Evolutionary conservation across 2,888 invertebrate species (phyloP), one percentile per base, ranked within the genome.

Genomic region (Andrena minutula): DNA sequence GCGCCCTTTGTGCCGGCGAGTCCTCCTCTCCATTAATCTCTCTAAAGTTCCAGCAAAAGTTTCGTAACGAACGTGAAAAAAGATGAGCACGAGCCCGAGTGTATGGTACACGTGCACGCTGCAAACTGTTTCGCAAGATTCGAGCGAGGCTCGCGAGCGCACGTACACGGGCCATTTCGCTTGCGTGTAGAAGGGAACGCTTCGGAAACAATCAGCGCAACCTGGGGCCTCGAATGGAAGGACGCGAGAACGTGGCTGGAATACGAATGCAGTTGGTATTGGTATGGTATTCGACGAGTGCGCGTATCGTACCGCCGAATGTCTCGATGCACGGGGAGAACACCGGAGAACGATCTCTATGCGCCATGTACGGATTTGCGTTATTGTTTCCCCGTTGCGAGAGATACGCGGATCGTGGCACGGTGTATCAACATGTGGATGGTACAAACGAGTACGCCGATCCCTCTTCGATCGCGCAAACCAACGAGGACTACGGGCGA

Each of bases 231-330:
- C 73, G 82, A 82, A 86, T 86, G 83, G 80, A 80, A 86, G 76
- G 69, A 74, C 60, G 75, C 63, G 28, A 23, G 72, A 41, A 90
- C 90, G 89, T 86, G 88, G 85, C 82, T 83, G 82, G 91, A 90
- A 92, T 91, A 92, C 91, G 90, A 92, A 92, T 92, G 87, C 90
- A 89, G 89, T 89, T 83, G 90, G 86, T 82, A 85, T 90, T 86
- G 89, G 89, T 75, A 83, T 83, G 90, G 86, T 82, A 85, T 90
- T 86, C 90, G 89, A 79, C 84, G 83, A 78, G 82, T 79, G 71
- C 82, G 82, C 75, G 69, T 64, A 83, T 63, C 76, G 75, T 41
- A 66, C 68, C 79, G 75, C 78, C 86, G 75, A 86, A 79, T 80
- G 80, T 60, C 65, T 4, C 16, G 77, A 64, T 69, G 72, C 64